A percentile compares a stretch with the other conserved stretches of the same genome.
phyloP scores from a whole-genome alignment of 2,797 vertebrate genomes.

The Ambastaia sidthimunki region DNA sequence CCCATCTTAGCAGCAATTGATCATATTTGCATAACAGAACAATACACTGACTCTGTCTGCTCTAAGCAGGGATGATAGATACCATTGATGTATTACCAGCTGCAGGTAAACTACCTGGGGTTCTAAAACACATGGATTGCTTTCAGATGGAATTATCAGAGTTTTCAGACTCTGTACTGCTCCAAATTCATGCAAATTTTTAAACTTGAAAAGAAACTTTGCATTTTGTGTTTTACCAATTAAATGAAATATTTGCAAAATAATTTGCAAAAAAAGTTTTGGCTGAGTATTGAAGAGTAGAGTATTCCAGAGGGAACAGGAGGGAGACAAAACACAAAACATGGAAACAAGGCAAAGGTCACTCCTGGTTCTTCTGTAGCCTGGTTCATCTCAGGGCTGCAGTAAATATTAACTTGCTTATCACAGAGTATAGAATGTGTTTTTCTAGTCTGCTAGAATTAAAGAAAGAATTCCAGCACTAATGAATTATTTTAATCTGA shows the following conservation, averaged over 20 bases:
- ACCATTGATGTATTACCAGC: neutral
- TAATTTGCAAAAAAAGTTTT: conserved; percentile 10
- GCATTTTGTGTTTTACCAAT: neutral
- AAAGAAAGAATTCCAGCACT: conserved; percentile 5
- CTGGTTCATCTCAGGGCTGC: conserved; percentile 58
- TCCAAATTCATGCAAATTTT: neutral
- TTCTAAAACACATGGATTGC: neutral
- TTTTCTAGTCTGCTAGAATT: conserved; percentile 28
- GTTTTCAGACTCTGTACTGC: neutral
- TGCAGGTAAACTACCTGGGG: neutral
- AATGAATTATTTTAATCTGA: neutral
- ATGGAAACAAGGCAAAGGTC: conserved; percentile 63
- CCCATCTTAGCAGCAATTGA: neutral
- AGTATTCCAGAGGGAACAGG: conserved; percentile 31
- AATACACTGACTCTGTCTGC: neutral
- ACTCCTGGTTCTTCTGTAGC: conserved; percentile 50
- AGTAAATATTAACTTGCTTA: conserved; percentile 70
- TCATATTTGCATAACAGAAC: conserved; percentile 5
- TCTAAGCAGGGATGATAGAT: neutral
- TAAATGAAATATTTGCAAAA: neutral
- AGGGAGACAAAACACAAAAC: conserved; percentile 46
- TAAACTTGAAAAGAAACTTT: neutral
- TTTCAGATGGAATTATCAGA: neutral
- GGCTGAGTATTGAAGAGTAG: neutral
- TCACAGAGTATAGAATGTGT: conserved; percentile 53